These are phyloP conservation scores for Centruroides vittatus DNA, from an alignment of 1,140 invertebrate genomes.

Conservation along the genomic window DNA sequence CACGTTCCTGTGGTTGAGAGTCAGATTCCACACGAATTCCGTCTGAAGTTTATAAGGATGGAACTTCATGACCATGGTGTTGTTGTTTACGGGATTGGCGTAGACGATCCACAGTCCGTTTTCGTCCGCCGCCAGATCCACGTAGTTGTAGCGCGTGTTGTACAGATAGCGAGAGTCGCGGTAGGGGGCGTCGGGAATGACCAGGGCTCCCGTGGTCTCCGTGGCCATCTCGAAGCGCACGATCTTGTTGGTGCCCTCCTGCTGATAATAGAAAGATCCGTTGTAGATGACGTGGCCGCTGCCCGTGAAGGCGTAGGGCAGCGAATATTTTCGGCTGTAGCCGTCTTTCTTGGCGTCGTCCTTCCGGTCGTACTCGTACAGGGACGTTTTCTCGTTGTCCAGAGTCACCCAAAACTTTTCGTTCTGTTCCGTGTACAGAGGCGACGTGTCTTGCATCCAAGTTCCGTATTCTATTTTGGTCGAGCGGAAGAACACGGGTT, in stretches of 20 bases:
- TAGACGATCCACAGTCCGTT: conserved; percentile 50
- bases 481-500: conserved; percentile 67
- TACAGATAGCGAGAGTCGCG: conserved; percentile 32
- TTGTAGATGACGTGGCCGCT: conserved; percentile 82
- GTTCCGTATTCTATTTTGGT: conserved; percentile 55
- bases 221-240: conserved; percentile 43
- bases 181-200: conserved; percentile 23
- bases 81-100: conserved; percentile 60
- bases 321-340: conserved; percentile 25
- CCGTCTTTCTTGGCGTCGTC: conserved; percentile 35
- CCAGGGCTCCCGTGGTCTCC: neutral
- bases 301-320: conserved; percentile 45
- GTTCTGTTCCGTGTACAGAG: conserved; percentile 37
- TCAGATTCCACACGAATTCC: conserved; percentile 74
- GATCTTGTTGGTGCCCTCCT: conserved; percentile 35
- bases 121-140: conserved; percentile 87
- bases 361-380: conserved; percentile 65
- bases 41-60: conserved; percentile 38
- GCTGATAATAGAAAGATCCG: conserved; percentile 81
- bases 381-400: conserved; percentile 47
- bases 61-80: conserved; percentile 71
- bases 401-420: conserved; percentile 73
- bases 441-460: conserved; percentile 69
- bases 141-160: conserved; percentile 31
- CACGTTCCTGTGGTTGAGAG: conserved; percentile 60